phyloP scores from a whole-genome alignment of 2,888 invertebrate species.

The Cantharis nigra region DNA sequence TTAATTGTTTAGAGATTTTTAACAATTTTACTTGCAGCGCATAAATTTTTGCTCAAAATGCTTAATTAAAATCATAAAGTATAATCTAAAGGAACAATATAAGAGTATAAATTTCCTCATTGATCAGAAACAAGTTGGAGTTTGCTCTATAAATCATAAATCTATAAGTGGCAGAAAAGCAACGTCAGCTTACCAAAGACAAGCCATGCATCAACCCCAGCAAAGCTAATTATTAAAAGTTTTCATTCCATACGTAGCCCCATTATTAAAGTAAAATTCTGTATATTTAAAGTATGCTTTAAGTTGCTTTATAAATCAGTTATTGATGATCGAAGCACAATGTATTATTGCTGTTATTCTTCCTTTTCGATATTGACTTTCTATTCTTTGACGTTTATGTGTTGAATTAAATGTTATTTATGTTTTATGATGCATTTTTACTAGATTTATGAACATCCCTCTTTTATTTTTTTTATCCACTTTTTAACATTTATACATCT shows the following conservation, averaged over 20 bases:
- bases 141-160: slow-evolving; percentile 36
- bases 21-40: not conserved
- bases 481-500: slow-evolving; percentile 22
- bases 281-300: slow-evolving; percentile 31
- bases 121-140: slow-evolving; percentile 40
- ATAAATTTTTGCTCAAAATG: not conserved
- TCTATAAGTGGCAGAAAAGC: slow-evolving; percentile 24
- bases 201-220: slow-evolving; percentile 36
- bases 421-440: slow-evolving; percentile 28
- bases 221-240: slow-evolving; percentile 41
- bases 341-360: slow-evolving; percentile 27
- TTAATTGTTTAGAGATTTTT: not conserved
- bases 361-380: slow-evolving; percentile 27
- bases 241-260: slow-evolving; percentile 33
- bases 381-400: slow-evolving; percentile 29
- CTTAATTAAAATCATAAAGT: not conserved
- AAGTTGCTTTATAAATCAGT: slow-evolving; percentile 35
- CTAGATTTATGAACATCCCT: slow-evolving; percentile 12
- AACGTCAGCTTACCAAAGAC: slow-evolving; percentile 29
- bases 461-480: slow-evolving; percentile 7
- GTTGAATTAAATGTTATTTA: slow-evolving; percentile 31
- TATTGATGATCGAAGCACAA: slow-evolving; percentile 34
- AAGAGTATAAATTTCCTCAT: not conserved
- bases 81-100: not conserved
- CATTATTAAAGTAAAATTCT: slow-evolving; percentile 38